Conservation (phyloP, 2,888 invertebrate genomes). For the Caenorhabditis macrosperma region DNA sequence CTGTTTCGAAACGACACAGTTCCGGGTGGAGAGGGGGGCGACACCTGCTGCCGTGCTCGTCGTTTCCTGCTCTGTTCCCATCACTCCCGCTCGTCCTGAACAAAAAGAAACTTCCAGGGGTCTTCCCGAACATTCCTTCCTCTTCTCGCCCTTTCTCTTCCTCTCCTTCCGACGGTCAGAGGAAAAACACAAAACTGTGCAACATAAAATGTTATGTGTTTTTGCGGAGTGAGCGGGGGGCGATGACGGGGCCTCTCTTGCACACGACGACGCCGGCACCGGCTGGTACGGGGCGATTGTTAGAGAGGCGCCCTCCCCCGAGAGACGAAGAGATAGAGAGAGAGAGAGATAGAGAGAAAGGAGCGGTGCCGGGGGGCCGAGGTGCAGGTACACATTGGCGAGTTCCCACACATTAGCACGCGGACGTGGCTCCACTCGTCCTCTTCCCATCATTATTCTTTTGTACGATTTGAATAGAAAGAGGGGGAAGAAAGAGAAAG, state of each 20-base stretch:
- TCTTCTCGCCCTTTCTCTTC: background rate
- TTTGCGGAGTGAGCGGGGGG: background rate
- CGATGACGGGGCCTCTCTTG: background rate
- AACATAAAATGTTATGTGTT: constrained; percentile 7
- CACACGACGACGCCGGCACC: constrained; percentile 16
- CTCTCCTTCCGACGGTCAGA: background rate
- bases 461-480: background rate
- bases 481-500: background rate
- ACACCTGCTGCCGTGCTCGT: too few relatives aligned
- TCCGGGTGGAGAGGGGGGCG: background rate
- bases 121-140: background rate
- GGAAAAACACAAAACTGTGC: constrained; percentile 1
- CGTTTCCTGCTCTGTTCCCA: too few relatives aligned
- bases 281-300: constrained; percentile 13
- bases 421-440: background rate
- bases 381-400: background rate
- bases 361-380: constrained; percentile 8
- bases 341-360: constrained; percentile 1
- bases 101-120: background rate
- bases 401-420: constrained; percentile 35
- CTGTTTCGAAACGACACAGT: background rate
- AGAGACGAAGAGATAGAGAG: background rate
- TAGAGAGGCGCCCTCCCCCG: constrained; percentile 4
- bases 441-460: constrained; percentile 9
- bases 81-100: background rate